phyloP scores from a whole-genome alignment of 2,797 vertebrate genomes.

The Myotis findleyi region DNA sequence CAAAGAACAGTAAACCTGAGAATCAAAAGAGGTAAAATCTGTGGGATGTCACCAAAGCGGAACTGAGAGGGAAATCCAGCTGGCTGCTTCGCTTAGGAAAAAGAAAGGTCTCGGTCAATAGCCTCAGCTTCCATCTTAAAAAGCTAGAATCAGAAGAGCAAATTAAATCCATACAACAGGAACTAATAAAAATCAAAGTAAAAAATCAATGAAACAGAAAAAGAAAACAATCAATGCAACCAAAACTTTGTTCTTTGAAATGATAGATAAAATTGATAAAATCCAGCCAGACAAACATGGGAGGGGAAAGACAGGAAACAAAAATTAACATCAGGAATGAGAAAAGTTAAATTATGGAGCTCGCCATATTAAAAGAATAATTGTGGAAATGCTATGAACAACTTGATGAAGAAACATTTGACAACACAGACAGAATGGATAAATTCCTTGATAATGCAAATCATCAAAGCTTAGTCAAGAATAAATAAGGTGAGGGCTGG shows the following conservation, averaged over 20 bases:
- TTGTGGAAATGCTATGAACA: background rate
- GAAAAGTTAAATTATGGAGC: background rate
- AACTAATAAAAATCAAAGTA: background rate
- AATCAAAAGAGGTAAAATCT: background rate
- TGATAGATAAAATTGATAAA: background rate
- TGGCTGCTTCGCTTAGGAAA: background rate
- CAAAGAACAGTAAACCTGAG: background rate
- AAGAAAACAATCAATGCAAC: background rate
- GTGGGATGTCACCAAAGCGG: no score
- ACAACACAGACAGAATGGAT: background rate
- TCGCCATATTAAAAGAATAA: background rate
- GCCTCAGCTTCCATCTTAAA: background rate
- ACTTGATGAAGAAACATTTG: background rate
- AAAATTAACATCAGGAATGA: slow-evolving; percentile 24
- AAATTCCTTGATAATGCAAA: background rate
- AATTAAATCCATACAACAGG: background rate
- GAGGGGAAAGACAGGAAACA: background rate
- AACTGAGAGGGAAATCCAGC: background rate
- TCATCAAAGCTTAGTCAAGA: background rate
- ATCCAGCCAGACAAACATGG: background rate
- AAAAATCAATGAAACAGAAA: background rate
- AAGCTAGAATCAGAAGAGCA: background rate
- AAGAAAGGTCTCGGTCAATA: background rate
- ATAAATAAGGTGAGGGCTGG: background rate
- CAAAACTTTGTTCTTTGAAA: slow-evolving; percentile 38